These are phyloP conservation scores for Mionectes macconnelli DNA, from an alignment of 2,113 vertebrate species.

Conservation along the genomic window DNA sequence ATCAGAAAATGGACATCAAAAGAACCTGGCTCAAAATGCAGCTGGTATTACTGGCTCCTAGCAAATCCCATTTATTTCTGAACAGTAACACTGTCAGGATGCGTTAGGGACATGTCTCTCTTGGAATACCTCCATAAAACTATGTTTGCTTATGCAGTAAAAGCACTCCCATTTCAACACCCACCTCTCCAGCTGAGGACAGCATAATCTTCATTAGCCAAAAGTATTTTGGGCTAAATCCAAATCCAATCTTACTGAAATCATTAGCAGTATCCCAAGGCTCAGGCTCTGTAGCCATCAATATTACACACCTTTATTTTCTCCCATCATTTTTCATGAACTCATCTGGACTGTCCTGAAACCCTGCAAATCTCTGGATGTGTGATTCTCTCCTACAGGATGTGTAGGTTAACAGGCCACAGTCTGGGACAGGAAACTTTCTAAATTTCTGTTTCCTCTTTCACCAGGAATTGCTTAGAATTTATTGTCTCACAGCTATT, in stretches of 20 bases:
- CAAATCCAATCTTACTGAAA: background rate
- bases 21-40: conserved; percentile 12
- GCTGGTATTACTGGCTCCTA: background rate
- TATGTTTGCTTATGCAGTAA: background rate
- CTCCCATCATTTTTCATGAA: background rate
- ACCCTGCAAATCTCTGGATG: background rate
- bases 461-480: background rate
- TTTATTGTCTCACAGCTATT: conserved; percentile 20
- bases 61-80: conserved; percentile 19
- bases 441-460: background rate
- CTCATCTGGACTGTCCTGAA: background rate
- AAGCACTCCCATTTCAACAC: background rate
- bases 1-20: conserved; percentile 50
- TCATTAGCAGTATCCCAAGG: background rate
- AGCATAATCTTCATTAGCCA: background rate
- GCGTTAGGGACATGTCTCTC: background rate
- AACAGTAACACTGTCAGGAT: background rate
- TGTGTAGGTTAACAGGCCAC: background rate
- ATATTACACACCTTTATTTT: background rate
- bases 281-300: background rate
- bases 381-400: background rate
- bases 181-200: background rate
- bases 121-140: background rate
- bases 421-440: background rate
- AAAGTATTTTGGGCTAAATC: background rate